Evolutionary conservation across 2,797 vertebrate species (phyloP), one percentile per base, ranked within the genome.

Genomic region (Pogonophryne albipinna): DNA sequence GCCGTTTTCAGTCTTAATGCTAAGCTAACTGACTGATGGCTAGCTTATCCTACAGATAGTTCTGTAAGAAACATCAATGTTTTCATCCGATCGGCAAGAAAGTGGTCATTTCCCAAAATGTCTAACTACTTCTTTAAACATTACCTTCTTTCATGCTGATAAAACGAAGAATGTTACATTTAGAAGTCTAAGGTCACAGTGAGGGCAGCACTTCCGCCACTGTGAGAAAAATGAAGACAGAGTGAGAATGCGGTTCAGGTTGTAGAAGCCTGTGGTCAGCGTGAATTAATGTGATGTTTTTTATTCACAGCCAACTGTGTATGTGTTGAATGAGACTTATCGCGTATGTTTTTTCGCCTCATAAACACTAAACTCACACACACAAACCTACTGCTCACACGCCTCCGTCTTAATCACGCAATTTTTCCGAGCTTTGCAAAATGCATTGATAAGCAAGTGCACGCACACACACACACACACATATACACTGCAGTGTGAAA

Each of bases 401-500:
- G 27, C 80, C 71, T 81, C 78, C 62, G 53, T 87, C 84, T 89
- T 81, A 85, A 71, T 77, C 14, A 50, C 77, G 65, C 45, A 12
- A 52, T 82, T 89, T 84, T 88, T 77, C 81, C 76, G 75, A 91
- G 86, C 88, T 85, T 64, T 74, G 79, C 74, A 41, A 88, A 92
- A 92, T 81, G 78, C 89, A 89, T 85, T 92, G 88, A 93, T 92
- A 93, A 93, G 90, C 86, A 91, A 87, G 79, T 85, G 81, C 57
- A 66, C 6, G 16, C 74, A 71, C 9, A 15, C 73, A 62, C 49
- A 50, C 52, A 55, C 70, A 71, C 49, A 27, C 23, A 23, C 4
- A 74, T 66, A 88, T 14, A 88, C 74, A 86, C 89, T 73, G 89
- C 89, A 91, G 86, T 92, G 91, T 91, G 89, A 94, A 94, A 94